Evolutionary conservation across 2,113 vertebrate species (phyloP), one percentile per base, ranked within the genome.

Genomic region (Piprites chloris): DNA sequence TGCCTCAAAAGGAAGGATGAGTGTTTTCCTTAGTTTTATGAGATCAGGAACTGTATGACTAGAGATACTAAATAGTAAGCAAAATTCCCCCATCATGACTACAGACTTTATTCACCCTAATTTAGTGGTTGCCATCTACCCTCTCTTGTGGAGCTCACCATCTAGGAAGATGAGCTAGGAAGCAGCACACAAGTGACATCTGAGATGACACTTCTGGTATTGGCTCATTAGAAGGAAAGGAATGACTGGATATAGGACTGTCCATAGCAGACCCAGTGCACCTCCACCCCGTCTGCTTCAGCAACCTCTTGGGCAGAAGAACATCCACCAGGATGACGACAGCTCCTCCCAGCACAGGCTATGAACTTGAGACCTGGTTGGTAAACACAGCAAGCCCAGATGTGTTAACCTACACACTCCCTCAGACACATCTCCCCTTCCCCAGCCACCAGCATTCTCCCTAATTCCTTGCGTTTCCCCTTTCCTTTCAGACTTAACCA

Each of bases 371-470:
- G 24, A 86, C 12, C 13, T 4, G 20, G 15, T 21, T 30, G 46
- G 46, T 12, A 26, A n/a, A n/a, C 9, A 12, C 56, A 63, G 26
- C 42, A 59, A 39, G 18, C 20, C 37, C 4, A 71, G 30, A 27
- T 1, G 0, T 3, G 13, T 37, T 35, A 55, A 66, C 5, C 11
- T 27, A n/a, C n/a, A 32, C 2, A 4, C 14, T 50, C 59, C 18
- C 41, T 18, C 47, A 71, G n/a, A 10, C 8, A 32, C 1, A 2
- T 33, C 26, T 83, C 16, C 50, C 39, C 26, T 59, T 58, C 13
- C 52, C 37, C 33, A 69, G 32, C 9, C 46, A 67, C 20, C 15
- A 46, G 22, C 18, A 9, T 32, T 27, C 47, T 81, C 56, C 35
- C 27, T 16, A 50, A 23, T 7, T 15, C 9, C 47, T 69, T 61